Base-by-base conservation (phyloP, 2,113 vertebrate genomes). In the Isichthys henryi region DNA sequence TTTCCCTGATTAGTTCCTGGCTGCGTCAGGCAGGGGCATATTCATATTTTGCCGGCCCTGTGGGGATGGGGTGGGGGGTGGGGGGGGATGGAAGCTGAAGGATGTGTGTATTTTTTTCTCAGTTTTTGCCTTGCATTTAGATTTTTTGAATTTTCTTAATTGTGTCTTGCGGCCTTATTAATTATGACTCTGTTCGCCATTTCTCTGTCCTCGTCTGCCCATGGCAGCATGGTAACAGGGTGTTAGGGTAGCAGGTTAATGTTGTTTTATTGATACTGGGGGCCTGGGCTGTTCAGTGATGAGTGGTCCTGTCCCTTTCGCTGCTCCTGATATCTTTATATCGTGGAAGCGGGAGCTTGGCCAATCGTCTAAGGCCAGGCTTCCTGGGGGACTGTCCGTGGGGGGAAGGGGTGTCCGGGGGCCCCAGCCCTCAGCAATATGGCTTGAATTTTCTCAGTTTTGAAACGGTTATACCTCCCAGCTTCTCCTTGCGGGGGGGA, bases 361-460 rank as follows among this genome's bases (percentile, higher is more conserved):
- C 45, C n/a, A n/a, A 91, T 94, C 92, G 94, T 93, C 94, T 95
- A 94, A 95, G 95, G 96, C 95, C 95, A 95, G 93, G 92, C 93
- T 95, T 95, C 95, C 95, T 95, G 94, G 93, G 39, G 91, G 94
- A 93, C 92, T 7, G 4, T n/a, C 23, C 10, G 9, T n/a, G 23
- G 56, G 21, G 6, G 56, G 21, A 8, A n/a, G 21, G 19, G 56
- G 7, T n/a, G 8, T 96, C 94, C 94, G 90, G 93, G 93, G 93
- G 93, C 93, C 92, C 94, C 94, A 94, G 93, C 94, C 95, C 91
- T 92, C 92, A 93, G 95, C 95, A 96, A 95, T 93, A 92, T 95
- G 94, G 94, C 94, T 96, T 96, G 91, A 94, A 95, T 96, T 95
- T 95, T 94, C 94, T 93, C 92, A 91, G 31, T 94, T 95, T 93